Evolutionary conservation across 2,888 invertebrate genomes (phyloP).

Genomic region (Himalopsyche tibetana): DNA sequence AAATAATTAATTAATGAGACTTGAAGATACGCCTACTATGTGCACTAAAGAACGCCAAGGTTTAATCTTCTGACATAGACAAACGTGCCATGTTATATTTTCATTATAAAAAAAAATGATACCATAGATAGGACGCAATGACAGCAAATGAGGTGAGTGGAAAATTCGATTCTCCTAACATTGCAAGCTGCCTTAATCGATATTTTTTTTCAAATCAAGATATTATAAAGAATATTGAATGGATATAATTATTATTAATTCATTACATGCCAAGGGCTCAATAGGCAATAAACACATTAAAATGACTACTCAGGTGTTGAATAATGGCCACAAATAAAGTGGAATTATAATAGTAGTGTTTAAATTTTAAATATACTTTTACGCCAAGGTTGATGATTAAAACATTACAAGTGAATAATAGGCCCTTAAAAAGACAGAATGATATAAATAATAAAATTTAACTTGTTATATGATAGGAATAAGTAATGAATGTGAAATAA

Average conservation of each 20-base stretch:
- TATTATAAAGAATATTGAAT: constrained; percentile 1
- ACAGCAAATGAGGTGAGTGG: background rate
- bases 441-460: no score
- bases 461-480: no score
- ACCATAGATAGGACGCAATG: background rate
- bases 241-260: background rate
- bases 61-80: background rate
- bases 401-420: no score
- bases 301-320: no score
- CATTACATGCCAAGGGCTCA: background rate
- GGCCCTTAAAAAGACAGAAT: no score
- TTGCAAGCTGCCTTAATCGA: background rate
- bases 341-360: no score
- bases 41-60: background rate
- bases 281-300: background rate
- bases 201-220: background rate
- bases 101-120: background rate
- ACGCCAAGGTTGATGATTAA: no score
- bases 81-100: constrained; percentile 7
- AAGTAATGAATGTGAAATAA: no score
- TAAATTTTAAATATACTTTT: no score
- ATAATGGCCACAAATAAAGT: no score
- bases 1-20: background rate
- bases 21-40: background rate
- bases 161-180: background rate